phyloP scores from a whole-genome alignment of 35 echinoderm and acorn worm genomes.

The Acanthaster planci region DNA sequence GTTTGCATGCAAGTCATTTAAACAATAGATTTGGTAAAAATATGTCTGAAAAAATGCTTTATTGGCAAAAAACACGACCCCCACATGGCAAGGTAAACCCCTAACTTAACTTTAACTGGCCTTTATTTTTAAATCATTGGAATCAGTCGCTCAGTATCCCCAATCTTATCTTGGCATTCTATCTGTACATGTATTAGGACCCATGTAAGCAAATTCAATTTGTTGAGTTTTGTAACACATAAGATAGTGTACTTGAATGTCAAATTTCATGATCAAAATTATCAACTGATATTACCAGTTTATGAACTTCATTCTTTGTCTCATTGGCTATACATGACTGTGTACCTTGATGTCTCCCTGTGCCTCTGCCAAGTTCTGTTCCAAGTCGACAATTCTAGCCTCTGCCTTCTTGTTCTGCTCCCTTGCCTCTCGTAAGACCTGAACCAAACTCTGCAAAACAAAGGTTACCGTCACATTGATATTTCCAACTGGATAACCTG shows the following conservation, averaged over 20 bases:
- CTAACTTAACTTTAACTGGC: no score
- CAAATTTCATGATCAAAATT: not conserved
- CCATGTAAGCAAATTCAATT: not conserved
- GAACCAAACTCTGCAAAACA: conserved; percentile 75
- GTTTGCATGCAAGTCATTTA: no score
- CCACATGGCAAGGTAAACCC: no score
- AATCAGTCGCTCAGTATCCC: no score
- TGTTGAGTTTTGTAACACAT: not conserved
- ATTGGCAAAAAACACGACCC: no score
- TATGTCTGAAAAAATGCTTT: no score
- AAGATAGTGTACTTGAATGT: not conserved
- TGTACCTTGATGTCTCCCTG: conserved; percentile 94
- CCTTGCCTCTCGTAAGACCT: conserved; percentile 83
- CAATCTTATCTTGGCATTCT: no score
- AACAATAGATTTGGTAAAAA: no score
- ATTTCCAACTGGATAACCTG: no score
- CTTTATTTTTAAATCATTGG: no score
- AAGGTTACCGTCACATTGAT: not conserved
- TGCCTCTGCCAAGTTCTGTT: conserved; percentile 77
- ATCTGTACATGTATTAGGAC: no score
- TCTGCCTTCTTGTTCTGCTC: conserved; percentile 86
- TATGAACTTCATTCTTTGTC: not conserved
- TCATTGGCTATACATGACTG: no score
- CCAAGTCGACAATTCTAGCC: conserved; percentile 64
- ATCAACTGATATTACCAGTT: not conserved